Evolutionary conservation across 53 echinoderm and acorn worm genomes (phyloP), one percentile per base, ranked within the genome.

Genomic region (Glandiceps talaboti): DNA sequence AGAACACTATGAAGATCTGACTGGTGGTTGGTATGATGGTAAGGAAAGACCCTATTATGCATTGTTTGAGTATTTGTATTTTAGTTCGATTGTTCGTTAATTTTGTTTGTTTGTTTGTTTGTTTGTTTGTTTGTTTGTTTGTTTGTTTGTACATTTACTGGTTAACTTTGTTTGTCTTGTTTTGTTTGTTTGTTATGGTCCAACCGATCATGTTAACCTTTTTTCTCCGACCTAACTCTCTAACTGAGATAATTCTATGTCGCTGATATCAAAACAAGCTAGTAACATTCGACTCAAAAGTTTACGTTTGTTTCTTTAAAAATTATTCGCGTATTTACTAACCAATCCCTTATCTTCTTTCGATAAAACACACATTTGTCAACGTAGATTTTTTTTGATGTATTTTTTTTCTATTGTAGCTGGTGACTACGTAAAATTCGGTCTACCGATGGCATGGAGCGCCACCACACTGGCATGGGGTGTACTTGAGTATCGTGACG

Each of bases 371-470:
- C n/a, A n/a, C n/a, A n/a, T n/a, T n/a, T n/a, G n/a, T n/a, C n/a
- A n/a, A n/a, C n/a, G n/a, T n/a, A n/a, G n/a, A n/a, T n/a, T n/a
- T n/a, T n/a, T n/a, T n/a, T n/a, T n/a, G n/a, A 45, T 45, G 64
- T 45, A 45, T 45, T 45, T 45, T 6, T 12, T 45, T 45, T 45
- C 64, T 0, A 30, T 76, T 33, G 0, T 74, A 93, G 93, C 93
- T 81, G 93, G 93, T 31, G 93, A 93, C 32, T 79, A 80, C 27
- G 93, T 93, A 30, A 93, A 93, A 73, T 93, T 90, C 73, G 93
- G 90, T 14, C 73, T 88, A 0, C 93, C 93, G 0, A 90, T 90
- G 90, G 93, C 90, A 20, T 77, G 75, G 29, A 72, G 87, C 12
- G 86, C 84, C 0, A 90, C 90, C 27, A 75, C 79, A 1, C 80